phyloP scores from a whole-genome alignment of 2,113 vertebrate species.

The Tyrannus savana region DNA sequence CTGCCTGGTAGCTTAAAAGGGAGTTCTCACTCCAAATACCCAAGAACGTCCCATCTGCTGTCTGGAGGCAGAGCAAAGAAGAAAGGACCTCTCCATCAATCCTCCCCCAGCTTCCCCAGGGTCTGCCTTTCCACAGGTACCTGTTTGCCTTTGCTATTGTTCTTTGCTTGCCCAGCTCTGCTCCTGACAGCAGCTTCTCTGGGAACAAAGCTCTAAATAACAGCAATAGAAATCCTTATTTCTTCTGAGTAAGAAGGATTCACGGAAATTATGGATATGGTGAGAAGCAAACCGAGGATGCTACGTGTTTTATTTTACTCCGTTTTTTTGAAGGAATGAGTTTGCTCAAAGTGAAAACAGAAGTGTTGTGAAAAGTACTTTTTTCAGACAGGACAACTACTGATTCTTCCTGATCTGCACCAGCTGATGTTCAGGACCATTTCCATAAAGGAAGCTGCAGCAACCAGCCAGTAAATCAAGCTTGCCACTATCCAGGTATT shows the following conservation, averaged over 20 bases:
- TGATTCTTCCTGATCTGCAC: background rate
- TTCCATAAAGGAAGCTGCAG: background rate
- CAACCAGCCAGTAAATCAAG: background rate
- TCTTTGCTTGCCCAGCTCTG: background rate
- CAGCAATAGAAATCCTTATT: background rate
- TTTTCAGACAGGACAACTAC: background rate
- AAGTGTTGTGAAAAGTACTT: background rate
- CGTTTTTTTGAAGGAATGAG: background rate
- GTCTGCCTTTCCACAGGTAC: background rate
- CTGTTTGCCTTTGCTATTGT: background rate
- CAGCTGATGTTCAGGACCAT: background rate
- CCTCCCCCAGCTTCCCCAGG: background rate
- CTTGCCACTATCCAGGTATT: background rate
- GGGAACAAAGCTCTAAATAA: background rate
- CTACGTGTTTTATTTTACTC: background rate
- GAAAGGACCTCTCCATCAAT: background rate
- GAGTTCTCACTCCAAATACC: background rate
- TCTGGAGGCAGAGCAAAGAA: background rate
- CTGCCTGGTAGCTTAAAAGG: background rate
- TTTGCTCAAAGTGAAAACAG: background rate
- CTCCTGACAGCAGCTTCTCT: background rate
- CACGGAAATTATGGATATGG: background rate
- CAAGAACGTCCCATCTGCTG: background rate
- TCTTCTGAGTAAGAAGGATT: background rate
- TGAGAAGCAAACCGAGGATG: background rate